Conservation (phyloP, 1,140 invertebrate genomes). For the Phocides pigmalion region DNA sequence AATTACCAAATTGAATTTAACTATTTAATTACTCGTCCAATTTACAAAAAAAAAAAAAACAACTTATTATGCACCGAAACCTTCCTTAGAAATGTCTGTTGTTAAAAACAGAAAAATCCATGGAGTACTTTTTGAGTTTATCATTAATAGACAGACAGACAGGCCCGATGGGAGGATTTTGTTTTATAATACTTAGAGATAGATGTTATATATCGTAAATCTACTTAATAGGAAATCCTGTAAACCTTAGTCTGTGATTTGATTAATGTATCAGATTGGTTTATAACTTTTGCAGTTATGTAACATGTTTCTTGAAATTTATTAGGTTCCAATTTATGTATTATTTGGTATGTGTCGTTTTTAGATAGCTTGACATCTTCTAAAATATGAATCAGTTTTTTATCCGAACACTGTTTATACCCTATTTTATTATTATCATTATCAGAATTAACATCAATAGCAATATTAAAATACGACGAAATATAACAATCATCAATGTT, state of each 20-base stretch:
- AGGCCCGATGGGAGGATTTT: too few relatives aligned
- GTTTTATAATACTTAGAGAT: too few relatives aligned
- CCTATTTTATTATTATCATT: conserved; percentile 19
- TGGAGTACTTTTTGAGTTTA: too few relatives aligned
- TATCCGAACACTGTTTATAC: conserved; percentile 50
- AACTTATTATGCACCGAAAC: too few relatives aligned
- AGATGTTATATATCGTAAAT: too few relatives aligned
- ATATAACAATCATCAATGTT: conserved; percentile 39
- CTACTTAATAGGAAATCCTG: too few relatives aligned
- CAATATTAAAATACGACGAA: conserved; percentile 44
- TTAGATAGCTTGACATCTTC: conserved; percentile 63
- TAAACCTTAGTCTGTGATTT: conserved; percentile 18
- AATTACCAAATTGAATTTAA: too few relatives aligned
- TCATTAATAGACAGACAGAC: too few relatives aligned
- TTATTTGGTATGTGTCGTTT: conserved; percentile 51
- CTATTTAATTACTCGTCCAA: too few relatives aligned
- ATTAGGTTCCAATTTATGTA: conserved; percentile 52
- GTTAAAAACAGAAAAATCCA: too few relatives aligned
- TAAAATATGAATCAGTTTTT: conserved; percentile 67
- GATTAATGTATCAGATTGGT: background rate
- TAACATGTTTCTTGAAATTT: conserved; percentile 38
- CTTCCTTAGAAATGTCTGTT: too few relatives aligned
- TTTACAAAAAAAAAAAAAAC: too few relatives aligned
- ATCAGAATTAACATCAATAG: conserved; percentile 11
- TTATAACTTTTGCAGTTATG: conserved; percentile 31